Conservation (phyloP, 2,888 invertebrate species). For the Athripsodes cinereus region DNA sequence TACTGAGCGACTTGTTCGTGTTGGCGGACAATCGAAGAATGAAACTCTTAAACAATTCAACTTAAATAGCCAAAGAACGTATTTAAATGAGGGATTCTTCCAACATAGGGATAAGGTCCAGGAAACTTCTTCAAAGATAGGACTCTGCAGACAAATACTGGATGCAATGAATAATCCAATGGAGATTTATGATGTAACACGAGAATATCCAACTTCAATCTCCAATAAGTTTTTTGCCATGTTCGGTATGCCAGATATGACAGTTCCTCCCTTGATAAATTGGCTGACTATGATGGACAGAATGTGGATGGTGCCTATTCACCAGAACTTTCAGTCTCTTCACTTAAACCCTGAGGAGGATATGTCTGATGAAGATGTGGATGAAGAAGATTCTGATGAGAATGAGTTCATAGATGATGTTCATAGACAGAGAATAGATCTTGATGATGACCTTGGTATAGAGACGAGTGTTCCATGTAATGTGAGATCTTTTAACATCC, state of each 20-base stretch:
- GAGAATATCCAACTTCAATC: neutral
- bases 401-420: neutral
- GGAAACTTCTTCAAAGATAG: neutral
- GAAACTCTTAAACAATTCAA: conserved; percentile 49
- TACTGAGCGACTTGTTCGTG: conserved; percentile 56
- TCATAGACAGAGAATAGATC: neutral
- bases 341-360: no score
- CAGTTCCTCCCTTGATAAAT: neutral
- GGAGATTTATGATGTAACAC: neutral
- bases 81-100: neutral
- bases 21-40: conserved; percentile 65
- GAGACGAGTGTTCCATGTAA: no score
- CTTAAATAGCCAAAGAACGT: conserved; percentile 33
- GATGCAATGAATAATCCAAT: neutral
- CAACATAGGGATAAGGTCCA: neutral
- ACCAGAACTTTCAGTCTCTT: no score
- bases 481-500: no score
- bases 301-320: neutral
- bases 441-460: neutral
- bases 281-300: neutral
- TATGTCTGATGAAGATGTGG: neutral
- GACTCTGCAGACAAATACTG: neutral
- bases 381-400: neutral
- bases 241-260: neutral
- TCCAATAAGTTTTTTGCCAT: neutral